Evolutionary conservation across 2,797 vertebrate species (phyloP).

Genomic region (Aldrovandia affinis): DNA sequence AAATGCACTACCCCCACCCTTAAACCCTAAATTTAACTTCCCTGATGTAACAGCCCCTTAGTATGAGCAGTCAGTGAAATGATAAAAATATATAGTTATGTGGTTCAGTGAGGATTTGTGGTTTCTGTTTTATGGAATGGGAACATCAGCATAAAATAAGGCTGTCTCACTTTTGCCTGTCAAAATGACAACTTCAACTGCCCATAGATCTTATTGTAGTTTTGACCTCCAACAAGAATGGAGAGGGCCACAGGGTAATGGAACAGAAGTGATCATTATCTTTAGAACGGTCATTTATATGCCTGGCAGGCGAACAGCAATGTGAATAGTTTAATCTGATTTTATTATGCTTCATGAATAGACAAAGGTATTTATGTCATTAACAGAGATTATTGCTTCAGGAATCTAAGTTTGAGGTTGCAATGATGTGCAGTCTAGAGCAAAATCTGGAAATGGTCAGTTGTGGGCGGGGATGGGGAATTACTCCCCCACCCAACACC

Average conservation of each 20-base stretch:
- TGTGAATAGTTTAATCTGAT: background rate
- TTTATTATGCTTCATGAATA: background rate
- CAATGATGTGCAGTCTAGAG: background rate
- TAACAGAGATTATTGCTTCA: background rate
- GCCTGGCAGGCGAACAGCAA: background rate
- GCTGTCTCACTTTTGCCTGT: slow-evolving; percentile 14
- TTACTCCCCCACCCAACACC: no score
- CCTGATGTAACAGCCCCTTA: background rate
- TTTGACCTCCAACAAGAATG: background rate
- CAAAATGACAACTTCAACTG: slow-evolving; percentile 4
- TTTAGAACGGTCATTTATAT: background rate
- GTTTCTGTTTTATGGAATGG: background rate
- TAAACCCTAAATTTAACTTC: background rate
- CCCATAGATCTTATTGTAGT: background rate
- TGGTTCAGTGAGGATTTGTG: background rate
- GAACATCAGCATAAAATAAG: slow-evolving; percentile 10
- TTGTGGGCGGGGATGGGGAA: no score
- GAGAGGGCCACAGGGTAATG: background rate
- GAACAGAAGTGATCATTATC: background rate
- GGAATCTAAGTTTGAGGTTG: background rate
- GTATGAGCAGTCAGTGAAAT: background rate
- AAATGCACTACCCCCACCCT: background rate
- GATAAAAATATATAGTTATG: background rate
- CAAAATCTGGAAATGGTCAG: background rate
- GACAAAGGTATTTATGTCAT: background rate